Base-by-base conservation (phyloP, 2,113 vertebrate species). In the Prionailurus viverrinus region DNA sequence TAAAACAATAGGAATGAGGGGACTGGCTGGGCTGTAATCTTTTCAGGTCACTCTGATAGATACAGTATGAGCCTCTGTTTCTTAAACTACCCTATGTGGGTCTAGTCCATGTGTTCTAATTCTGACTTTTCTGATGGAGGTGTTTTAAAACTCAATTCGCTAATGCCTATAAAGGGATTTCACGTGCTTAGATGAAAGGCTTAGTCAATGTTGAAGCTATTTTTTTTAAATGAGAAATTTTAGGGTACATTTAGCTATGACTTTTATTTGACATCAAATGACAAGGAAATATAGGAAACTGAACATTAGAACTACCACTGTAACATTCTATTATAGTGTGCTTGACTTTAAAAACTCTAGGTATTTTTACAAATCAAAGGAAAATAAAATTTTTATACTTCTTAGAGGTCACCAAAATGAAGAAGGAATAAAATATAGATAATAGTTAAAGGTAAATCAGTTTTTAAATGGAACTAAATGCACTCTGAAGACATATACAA, bases 291-390 rank as follows among this genome's bases (percentile, higher is more conserved):
- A 78, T 3, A 82, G 12, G 53, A 93, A 96, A 76, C 4, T 41
- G 31, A 55, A 39, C 36, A 87, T 82, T 94, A 94, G 41, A 88
- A 80, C 9, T 85, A 85, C 74, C 69, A 88, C 69, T 82, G 36
- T 96, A 90, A 85, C 41, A 89, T 92, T 94, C 31, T 95, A 29
- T 53, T 92, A 76, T n/a, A 83, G 23, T 79, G 39, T 81, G 39
- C 16, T 95, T 86, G 83, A 61, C 33, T 58, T 91, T 91, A 33
- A 96, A 95, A 94, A 92, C 15, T 96, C 79, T 33, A 80, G 33
- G 14, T 61, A 84, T 63, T 98, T 97, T 97, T 90, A 16, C 91
- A 97, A 97, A 91, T 51, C 25, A 84, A 96, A 98, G 45, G 39
- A 79, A 97, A 93, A 94, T 87, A 66, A 10, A 68, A 61, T 87